Evolutionary conservation across 2,113 vertebrate species (phyloP).

Genomic region (Gnathonemus longibarbis): DNA sequence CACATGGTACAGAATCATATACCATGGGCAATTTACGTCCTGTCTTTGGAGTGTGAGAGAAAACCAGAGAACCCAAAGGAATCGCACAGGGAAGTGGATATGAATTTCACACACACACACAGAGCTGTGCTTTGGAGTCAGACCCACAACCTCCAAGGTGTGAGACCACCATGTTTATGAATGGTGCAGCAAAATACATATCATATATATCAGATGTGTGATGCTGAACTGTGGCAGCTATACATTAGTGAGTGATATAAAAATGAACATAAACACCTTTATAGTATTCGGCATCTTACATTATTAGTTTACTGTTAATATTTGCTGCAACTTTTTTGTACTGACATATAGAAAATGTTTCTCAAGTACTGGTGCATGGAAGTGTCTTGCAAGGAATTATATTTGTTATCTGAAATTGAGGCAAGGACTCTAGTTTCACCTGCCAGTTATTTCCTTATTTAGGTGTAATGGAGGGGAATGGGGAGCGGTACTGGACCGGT

Average conservation of each 20-base stretch:
- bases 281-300: neutral
- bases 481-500: neutral
- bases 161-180: neutral
- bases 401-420: conserved; percentile 14
- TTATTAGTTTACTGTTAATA: neutral
- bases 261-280: neutral
- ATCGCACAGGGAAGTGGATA: neutral
- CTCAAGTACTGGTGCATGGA: neutral
- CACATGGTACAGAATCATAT: neutral
- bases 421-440: conserved; percentile 5
- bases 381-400: conserved; percentile 7
- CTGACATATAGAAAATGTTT: neutral
- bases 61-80: neutral
- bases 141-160: neutral
- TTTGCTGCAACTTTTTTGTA: neutral
- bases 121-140: neutral
- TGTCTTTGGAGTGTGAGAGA: neutral
- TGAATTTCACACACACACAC: neutral
- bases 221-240: neutral
- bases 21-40: neutral
- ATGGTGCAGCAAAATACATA: neutral
- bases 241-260: neutral
- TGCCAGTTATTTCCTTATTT: conserved; percentile 2
- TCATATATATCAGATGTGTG: neutral
- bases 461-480: conserved; percentile 12